These are phyloP conservation scores for Leptopilina myrica DNA, from an alignment of 2,888 invertebrate genomes.

Conservation along the genomic window DNA sequence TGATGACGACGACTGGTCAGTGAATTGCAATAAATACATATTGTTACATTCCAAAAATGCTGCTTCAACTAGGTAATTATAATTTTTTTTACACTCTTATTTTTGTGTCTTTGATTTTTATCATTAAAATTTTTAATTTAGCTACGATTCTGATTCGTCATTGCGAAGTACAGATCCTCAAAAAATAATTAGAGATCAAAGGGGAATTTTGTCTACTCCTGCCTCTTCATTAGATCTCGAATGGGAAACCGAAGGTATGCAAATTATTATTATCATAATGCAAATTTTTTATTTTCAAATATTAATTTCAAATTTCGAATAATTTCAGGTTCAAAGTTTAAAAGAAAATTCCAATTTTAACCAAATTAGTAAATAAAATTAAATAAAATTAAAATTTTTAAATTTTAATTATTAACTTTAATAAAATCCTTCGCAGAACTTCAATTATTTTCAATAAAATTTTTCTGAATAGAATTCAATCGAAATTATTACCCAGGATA, in stretches of 20 bases:
- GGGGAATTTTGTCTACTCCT: slow-evolving; percentile 79
- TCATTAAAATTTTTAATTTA: slow-evolving; percentile 42
- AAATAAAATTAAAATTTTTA: too few species aligned
- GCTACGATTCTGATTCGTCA: slow-evolving; percentile 78
- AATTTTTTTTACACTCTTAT: too few species aligned
- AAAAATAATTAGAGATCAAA: slow-evolving; percentile 75
- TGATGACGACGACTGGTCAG: slow-evolving; percentile 14
- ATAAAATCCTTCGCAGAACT: too few species aligned
- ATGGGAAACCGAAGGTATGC: slow-evolving; percentile 83
- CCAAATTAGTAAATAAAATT: too few species aligned
- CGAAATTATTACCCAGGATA: too few species aligned
- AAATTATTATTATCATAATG: not conserved
- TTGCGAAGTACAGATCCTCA: slow-evolving; percentile 81
- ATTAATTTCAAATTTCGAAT: too few species aligned
- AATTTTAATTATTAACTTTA: too few species aligned
- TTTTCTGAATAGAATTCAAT: too few species aligned
- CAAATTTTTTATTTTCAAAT: slow-evolving; percentile 14
- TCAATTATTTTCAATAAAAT: too few species aligned
- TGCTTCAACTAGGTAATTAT: slow-evolving; percentile 35
- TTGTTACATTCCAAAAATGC: slow-evolving; percentile 13
- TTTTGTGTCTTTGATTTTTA: not conserved
- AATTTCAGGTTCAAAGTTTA: too few species aligned
- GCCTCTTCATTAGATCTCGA: slow-evolving; percentile 84
- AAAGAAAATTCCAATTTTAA: too few species aligned
- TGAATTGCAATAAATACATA: slow-evolving; percentile 25